These are phyloP conservation scores for Etheostoma cragini DNA, from an alignment of 2,113 vertebrate genomes.

Conservation along the genomic window DNA sequence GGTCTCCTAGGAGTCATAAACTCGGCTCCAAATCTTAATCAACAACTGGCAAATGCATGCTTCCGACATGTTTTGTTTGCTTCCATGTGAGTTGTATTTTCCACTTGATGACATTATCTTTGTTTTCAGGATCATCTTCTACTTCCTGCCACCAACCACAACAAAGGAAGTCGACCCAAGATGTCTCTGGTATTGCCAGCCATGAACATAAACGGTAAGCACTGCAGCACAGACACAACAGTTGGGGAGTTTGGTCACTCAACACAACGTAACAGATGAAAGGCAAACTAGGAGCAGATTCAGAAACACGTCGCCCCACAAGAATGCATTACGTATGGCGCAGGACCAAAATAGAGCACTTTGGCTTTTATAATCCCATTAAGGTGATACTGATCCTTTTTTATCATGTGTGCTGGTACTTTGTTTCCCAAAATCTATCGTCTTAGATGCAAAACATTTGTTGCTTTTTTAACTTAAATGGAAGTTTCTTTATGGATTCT, in stretches of 20 bases:
- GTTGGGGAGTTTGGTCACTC: slow-evolving; percentile 36
- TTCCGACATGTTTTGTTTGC: neutral
- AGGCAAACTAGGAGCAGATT: slow-evolving; percentile 36
- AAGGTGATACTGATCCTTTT: slow-evolving; percentile 11
- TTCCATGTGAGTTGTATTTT: slow-evolving; percentile 19
- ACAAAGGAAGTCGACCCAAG: slow-evolving; percentile 96
- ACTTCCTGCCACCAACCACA: slow-evolving; percentile 94
- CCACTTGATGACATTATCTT: slow-evolving; percentile 37
- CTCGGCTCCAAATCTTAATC: neutral
- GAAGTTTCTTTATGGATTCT: neutral
- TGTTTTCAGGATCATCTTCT: slow-evolving; percentile 94
- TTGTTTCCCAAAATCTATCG: neutral
- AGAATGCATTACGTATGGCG: slow-evolving; percentile 42
- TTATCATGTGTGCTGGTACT: neutral
- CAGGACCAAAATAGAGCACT: neutral
- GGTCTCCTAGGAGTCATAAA: neutral
- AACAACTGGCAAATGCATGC: slow-evolving; percentile 11
- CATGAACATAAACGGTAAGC: slow-evolving; percentile 94
- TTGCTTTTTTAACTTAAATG: neutral
- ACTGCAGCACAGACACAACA: slow-evolving; percentile 29
- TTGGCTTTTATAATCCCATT: slow-evolving; percentile 11
- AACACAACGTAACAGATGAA: slow-evolving; percentile 28
- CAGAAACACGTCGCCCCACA: slow-evolving; percentile 34
- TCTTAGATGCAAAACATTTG: neutral
- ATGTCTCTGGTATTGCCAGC: slow-evolving; percentile 97